Conservation (phyloP, 2,113 vertebrate species). For the Hypomesus transpacificus region DNA sequence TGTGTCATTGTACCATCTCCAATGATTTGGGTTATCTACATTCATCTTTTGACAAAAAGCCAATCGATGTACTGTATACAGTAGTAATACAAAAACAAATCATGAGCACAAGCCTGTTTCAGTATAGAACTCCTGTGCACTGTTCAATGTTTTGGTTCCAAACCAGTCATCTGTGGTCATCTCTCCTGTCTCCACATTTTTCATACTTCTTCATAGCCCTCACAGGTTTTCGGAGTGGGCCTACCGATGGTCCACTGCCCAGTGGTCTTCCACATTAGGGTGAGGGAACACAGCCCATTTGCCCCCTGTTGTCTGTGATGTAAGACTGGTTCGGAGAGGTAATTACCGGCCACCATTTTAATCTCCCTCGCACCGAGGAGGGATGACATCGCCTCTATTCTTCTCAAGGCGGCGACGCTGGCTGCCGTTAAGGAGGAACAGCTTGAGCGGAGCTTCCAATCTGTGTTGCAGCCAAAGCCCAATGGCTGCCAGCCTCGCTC, state of each 20-base stretch:
- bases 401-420: slow-evolving; percentile 36
- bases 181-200: no score
- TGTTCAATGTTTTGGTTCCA: no score
- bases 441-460: slow-evolving; percentile 58
- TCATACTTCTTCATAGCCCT: no score
- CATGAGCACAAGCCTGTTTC: no score
- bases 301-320: slow-evolving; percentile 17
- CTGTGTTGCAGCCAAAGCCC: slow-evolving; percentile 56
- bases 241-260: neutral
- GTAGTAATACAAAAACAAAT: no score
- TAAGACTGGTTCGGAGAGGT: slow-evolving; percentile 26
- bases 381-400: slow-evolving; percentile 36
- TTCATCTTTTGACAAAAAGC: no score
- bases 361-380: slow-evolving; percentile 27
- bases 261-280: slow-evolving; percentile 9
- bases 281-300: slow-evolving; percentile 22
- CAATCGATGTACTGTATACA: no score
- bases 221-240: no score
- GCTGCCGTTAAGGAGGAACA: slow-evolving; percentile 56
- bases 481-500: slow-evolving; percentile 42
- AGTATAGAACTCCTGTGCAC: no score
- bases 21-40: no score
- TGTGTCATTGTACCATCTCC: no score
- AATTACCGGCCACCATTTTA: slow-evolving; percentile 44
- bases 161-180: no score